Base-by-base conservation (phyloP, 2,113 vertebrate genomes). In the Xiphorhynchus elegans region DNA sequence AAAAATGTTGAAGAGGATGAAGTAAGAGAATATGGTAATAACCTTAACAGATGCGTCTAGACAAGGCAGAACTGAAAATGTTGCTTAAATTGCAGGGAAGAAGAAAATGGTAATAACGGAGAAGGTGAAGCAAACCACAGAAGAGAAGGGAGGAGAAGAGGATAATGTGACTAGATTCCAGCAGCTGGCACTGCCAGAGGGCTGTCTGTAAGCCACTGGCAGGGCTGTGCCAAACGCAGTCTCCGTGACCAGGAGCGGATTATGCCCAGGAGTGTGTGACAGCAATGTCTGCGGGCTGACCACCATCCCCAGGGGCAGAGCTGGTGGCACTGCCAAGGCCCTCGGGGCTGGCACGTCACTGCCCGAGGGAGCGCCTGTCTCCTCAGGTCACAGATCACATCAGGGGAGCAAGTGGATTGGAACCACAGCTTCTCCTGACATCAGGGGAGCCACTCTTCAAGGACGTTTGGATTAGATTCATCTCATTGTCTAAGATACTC, bases 311-410 rank as follows among this genome's bases (percentile, higher is more conserved):
- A 0, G 2, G 35, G 64, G 82, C 31, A 9, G 37, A 23, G 40
- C 16, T 2, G 46, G 80, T 10, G 19, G 47, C 86, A 75, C 39
- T 26, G 73, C 77, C 21, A 56, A 26, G 33, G 67, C 31, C 67
- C 66, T 49, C 0, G 0, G 0, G 2, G 25, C 23, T 17, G n/a
- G 62, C 50, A 59, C 0, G 1, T 29, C 66, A n/a, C 70, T 19
- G 42, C 37, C 64, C 1, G 0, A 52, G 79, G 56, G 50, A 66
- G 6, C 3, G 0, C 0, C 3, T 25, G 59, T 52, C 55, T 39
- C 60, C 82, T 78, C 14, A 2, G 58, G 69, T 46, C 81, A 60
- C 44, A 5, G 4, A 4, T 21, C 70, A 18, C 70, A 33, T 3
- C 44, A 50, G 29, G 35, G 39, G 11, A 74, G 28, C 49, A 53